Base-by-base conservation (phyloP, 2,797 vertebrate species). In the Melanotaenia pygmaea region DNA sequence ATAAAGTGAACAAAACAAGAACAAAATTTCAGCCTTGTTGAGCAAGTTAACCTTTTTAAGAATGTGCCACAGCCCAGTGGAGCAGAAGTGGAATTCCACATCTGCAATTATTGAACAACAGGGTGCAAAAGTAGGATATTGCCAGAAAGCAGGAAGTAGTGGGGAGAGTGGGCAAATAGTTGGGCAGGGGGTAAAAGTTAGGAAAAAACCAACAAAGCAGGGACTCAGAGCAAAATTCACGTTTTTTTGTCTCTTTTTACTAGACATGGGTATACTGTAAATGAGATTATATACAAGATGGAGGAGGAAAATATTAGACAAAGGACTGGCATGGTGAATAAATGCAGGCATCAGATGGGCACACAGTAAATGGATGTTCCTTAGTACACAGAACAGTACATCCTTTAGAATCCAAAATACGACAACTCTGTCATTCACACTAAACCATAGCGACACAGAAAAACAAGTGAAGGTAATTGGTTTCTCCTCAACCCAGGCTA, bases 51-150 rank as follows among this genome's bases (percentile, higher is more conserved):
- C 38, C 62, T 65, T 37, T 59, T 3, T 63, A 51, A 63, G 32
- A 58, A 62, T 32, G 63, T 64, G 38, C 28, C 11, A 83, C 72
- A 81, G 81, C 59, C 86, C 84, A 87, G 64, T 90, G 88, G 85
- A 89, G 93, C 91, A 91, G 91, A 93, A 91, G 86, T 82, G 92
- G 87, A 92, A 93, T 91, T 94, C 88, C 84, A 85, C 69, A 62
- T 87, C 86, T 85, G 84, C 81, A 93, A 93, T 93, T 94, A 91
- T 66, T 69, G 86, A 93, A 89, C 92, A 83, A 88, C 91, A 65
- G 93, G 93, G 91, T 76, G 90, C 86, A 87, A 78, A 77, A 76
- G 71, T 88, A 85, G 70, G 82, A 89, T 82, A 80, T 77, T 79
- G 59, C 73, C 74, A 81, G 72, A 81, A 74, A 70, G 53, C 59